Evolutionary conservation across 2,797 vertebrate genomes (phyloP), one percentile per base, ranked within the genome.

Genomic region (Tokudaia muenninki): DNA sequence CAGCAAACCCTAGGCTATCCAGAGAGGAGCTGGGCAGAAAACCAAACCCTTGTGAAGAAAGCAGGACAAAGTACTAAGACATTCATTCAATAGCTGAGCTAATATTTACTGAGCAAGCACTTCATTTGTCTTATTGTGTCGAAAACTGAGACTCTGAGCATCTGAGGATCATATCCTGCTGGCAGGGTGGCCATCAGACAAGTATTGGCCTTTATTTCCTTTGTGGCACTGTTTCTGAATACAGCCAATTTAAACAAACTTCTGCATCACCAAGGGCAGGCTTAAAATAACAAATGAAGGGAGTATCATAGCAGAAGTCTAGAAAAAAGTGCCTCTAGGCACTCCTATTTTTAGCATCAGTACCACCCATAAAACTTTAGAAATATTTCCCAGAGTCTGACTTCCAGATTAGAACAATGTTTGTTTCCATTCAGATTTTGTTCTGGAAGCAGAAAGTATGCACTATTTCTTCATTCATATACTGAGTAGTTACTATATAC

Each of bases 271-370:
- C 87, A 95, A 67, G 88, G 94, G 34, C 93, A 92, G 31, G 44
- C 83, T 94, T 84, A 94, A 96, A 97, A 97, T 91, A 97, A 88
- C 44, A 95, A 92, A 96, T 81, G 57, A 92, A 72, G 6, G 59
- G 37, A 61, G 59, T 74, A 80, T 86, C 92, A 65, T 91, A 94
- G 94, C 61, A 92, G 90, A 93, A 78, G 47, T 59, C 21, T 31
- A 31, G 75, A 91, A 63, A 72, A 90, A 95, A 74, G 55, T 1
- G 7, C 19, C 83, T 91, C 87, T 47, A 22, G 93, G 79, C 34
- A 87, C 67, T 81, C 77, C 47, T 96, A 96, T 63, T 93, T 96
- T 96, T 95, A 96, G 80, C 44, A 84, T 90, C 29, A 29, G 44
- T 3, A 21, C 55, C 57, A 95, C 44, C 94, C 34, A 47, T 21